Conservation (phyloP, 1,140 invertebrate genomes). For the Grapholita molesta region DNA sequence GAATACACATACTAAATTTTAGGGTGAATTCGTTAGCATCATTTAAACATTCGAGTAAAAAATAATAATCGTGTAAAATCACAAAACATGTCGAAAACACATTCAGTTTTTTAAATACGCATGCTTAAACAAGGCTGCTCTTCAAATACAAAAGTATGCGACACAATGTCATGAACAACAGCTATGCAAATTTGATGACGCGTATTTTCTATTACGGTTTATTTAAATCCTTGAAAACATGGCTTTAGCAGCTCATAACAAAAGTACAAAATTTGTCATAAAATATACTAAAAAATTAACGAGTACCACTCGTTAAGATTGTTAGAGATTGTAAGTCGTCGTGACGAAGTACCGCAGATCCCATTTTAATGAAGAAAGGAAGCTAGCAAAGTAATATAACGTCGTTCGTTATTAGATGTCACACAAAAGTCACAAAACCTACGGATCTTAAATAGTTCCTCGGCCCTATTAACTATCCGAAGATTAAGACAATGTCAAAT, state of each 20-base stretch:
- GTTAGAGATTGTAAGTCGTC: no score
- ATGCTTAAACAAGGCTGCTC: background rate
- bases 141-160: background rate
- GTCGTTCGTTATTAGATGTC: no score
- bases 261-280: background rate
- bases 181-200: slow-evolving; percentile 34
- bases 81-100: background rate
- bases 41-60: background rate
- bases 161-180: slow-evolving; percentile 22
- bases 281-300: background rate
- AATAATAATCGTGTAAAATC: background rate
- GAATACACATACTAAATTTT: no score
- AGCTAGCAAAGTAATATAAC: no score
- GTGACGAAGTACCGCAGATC: no score
- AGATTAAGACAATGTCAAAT: no score
- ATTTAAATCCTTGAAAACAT: background rate
- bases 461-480: no score
- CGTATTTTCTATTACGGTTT: slow-evolving; percentile 1
- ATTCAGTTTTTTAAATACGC: background rate
- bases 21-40: background rate
- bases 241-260: background rate
- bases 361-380: no score
- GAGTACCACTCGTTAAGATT: no score
- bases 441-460: no score
- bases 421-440: no score